Base-by-base conservation (phyloP, 2,888 invertebrate genomes). In the Flexamia atlantica region DNA sequence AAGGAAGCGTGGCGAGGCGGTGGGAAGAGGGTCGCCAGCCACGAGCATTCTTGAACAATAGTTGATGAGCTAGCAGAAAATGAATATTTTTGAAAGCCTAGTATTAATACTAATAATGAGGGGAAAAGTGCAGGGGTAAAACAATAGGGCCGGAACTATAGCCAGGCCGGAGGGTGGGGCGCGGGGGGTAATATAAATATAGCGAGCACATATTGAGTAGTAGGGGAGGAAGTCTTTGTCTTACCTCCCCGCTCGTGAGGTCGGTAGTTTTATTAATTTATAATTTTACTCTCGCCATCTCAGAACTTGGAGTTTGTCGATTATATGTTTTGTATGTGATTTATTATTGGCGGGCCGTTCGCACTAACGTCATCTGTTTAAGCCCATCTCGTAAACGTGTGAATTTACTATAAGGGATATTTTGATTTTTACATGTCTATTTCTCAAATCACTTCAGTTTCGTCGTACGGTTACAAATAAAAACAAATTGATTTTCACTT, bases 11-110 rank as follows among this genome's bases (percentile, higher is more conserved):
- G 46, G 46, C n/a, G 46, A 17, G 46, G n/a, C 46, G 12, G 36
- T 46, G 46, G 25, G 23, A 57, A 57, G 57, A 57, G 57, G 23
- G 57, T 57, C 5, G 14, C 5, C 57, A 17, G 72, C 72, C 72
- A 42, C 9, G 72, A 72, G 72, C 72, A 72, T 72, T 72, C 72
- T 72, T 72, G 30, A 72, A 72, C 72, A 72, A 72, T 72, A 72
- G 40, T 72, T 72, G 72, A 72, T 72, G 72, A 72, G 72, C 72
- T 42, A 72, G 72, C 72, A 30, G 72, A 42, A 72, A 72, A 72
- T 72, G 72, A 72, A 72, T 72, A 72, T 72, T 72, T 72, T 72
- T 72, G 72, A 72, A 72, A 72, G 72, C 72, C 72, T 72, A 72
- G 72, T 72, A 72, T 72, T 36, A 40, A 42, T 72, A 72, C 72